Base-by-base conservation (phyloP, 1,140 invertebrate species). In the Thrips palmi region DNA sequence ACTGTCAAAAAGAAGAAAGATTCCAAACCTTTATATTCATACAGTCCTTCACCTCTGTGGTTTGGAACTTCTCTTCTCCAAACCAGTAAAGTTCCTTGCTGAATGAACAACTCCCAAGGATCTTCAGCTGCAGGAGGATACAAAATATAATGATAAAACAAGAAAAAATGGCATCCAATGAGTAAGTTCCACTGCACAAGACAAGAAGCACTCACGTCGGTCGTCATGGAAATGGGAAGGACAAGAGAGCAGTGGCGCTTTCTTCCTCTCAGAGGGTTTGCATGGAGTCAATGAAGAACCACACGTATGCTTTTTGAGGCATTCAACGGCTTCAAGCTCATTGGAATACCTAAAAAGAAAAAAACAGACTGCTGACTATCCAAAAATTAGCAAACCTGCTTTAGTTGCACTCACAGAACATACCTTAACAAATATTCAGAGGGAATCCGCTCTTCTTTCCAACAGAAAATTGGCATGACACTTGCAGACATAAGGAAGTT, bases 81-180 rank as follows among this genome's bases (percentile, higher is more conserved):
- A 25, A 86, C 74, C 12, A 84, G 61, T 52, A 85, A 71, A 52
- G 86, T 74, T 35, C 77, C 57, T 36, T 77, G 70, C 53, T 80
- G 77, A 40, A 85, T 70, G 49, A 80, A 87, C 1, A 78, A 75
- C 28, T 67, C 57, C 83, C 84, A 87, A 4, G 67, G 63, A 21
- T 71, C 66, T 10, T 58, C 59, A 39, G 53, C 47, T 36, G n/a
- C n/a, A n/a, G n/a, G n/a, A n/a, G n/a, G n/a, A n/a, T n/a, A n/a
- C n/a, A n/a, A n/a, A n/a, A n/a, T n/a, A n/a, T n/a, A n/a, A n/a
- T n/a, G n/a, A n/a, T 8, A 42, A 40, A 36, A 24, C 29, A 21
- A 35, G 14, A 15, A 15, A 15, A 12, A 17, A 25, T 34, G 5
- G 20, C 27, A 38, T 37, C 19, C 24, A 20, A 41, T 14, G 33